Percentiles rank a stretch among this genome's conserved stretches.
Conservation (phyloP, 1,140 invertebrate genomes). For the Sarcophaga peregrina region DNA sequence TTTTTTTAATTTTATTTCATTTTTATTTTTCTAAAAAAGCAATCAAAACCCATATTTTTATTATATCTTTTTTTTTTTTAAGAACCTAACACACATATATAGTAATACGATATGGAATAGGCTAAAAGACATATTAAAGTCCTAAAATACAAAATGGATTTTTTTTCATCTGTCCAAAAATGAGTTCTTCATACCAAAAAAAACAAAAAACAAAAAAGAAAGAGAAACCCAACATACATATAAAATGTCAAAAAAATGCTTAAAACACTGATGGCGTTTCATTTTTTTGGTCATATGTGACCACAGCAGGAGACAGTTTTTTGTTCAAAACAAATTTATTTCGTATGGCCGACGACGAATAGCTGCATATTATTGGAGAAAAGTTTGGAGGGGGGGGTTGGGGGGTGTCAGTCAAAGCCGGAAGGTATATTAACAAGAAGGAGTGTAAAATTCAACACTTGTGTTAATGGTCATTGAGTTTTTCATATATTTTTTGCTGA, state of each 20-base stretch:
- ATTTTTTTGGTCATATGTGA: slow-evolving; percentile 27
- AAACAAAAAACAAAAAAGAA: slow-evolving; percentile 7
- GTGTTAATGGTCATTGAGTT: slow-evolving; percentile 25
- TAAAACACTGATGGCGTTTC: slow-evolving; percentile 27
- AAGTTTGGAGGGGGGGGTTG: background rate
- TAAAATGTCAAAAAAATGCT: slow-evolving; percentile 38
- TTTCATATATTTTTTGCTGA: background rate
- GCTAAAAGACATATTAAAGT: slow-evolving; percentile 19
- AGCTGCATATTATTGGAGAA: background rate
- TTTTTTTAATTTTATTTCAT: background rate
- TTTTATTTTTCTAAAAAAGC: slow-evolving; percentile 12
- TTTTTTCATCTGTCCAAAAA: background rate
- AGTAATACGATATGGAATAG: background rate
- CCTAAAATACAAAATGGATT: background rate
- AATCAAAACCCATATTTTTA: slow-evolving; percentile 27
- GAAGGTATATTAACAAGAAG: slow-evolving; percentile 36
- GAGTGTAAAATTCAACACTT: slow-evolving; percentile 35
- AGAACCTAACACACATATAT: background rate
- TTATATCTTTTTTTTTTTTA: background rate
- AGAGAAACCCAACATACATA: background rate
- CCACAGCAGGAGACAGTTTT: slow-evolving; percentile 39
- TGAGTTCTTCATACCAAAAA: background rate
- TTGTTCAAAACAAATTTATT: slow-evolving; percentile 7
- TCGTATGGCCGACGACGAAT: background rate
- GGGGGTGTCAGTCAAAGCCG: background rate